Percentiles rank a stretch among this genome's conserved stretches.
These are phyloP conservation scores for Drosophila subsilvestris DNA, from an alignment of 2,888 invertebrate genomes.

Conservation along the genomic window DNA sequence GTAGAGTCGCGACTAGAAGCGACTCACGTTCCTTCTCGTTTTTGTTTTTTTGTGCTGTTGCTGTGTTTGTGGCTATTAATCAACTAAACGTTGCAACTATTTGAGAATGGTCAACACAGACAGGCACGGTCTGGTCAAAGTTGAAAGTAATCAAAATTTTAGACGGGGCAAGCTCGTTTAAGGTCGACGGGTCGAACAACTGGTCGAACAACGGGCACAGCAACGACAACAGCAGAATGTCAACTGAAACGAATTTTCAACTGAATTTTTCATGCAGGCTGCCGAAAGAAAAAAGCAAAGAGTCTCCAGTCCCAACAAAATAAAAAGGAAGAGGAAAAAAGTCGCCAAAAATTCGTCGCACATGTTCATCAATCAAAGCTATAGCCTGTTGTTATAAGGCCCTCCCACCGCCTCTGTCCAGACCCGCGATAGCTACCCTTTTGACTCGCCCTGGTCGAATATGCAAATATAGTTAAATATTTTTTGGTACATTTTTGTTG, in stretches of 20 bases:
- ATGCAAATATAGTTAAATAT: conserved; percentile 59
- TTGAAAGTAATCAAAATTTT: conserved; percentile 76
- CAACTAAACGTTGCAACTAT: conserved; percentile 78
- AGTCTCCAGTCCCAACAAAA: background rate
- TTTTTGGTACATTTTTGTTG: background rate
- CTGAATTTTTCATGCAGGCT: conserved; percentile 60
- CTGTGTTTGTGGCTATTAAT: conserved; percentile 66
- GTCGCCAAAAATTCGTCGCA: conserved; percentile 53
- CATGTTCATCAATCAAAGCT: conserved; percentile 77
- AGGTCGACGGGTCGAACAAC: conserved; percentile 1
- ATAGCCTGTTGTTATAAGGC: conserved; percentile 44
- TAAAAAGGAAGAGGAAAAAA: conserved; percentile 4
- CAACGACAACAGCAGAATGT: conserved; percentile 50
- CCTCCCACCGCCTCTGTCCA: background rate
- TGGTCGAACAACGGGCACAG: conserved; percentile 6
- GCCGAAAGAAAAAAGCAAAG: conserved; percentile 30
- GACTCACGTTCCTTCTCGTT: too few relatives aligned
- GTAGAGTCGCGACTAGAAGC: too few relatives aligned
- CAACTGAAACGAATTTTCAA: conserved; percentile 59
- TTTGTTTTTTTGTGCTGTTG: conserved; percentile 22
- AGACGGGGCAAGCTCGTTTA: conserved; percentile 39
- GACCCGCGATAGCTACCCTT: background rate
- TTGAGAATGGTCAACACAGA: conserved; percentile 57
- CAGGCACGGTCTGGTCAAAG: conserved; percentile 49
- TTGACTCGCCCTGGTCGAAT: conserved; percentile 45